These are phyloP conservation scores for Brachionus rubens DNA, from an alignment of 1,140 invertebrate genomes.

Conservation along the genomic window DNA sequence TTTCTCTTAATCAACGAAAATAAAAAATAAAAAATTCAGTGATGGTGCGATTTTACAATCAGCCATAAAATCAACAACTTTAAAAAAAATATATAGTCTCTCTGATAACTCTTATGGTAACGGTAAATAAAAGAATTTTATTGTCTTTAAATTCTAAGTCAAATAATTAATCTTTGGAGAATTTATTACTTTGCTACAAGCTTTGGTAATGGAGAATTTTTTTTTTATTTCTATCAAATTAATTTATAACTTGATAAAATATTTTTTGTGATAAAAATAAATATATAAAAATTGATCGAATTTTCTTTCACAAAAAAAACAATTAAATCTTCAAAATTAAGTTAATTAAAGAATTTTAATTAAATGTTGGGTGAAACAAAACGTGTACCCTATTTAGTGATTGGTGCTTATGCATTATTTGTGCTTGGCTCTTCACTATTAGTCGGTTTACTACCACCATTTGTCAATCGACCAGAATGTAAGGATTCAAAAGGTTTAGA, in stretches of 20 bases:
- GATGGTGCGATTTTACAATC: too few relatives aligned
- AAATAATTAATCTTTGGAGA: neutral
- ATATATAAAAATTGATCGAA: neutral
- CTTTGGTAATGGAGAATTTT: too few relatives aligned
- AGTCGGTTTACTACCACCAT: constrained; percentile 30
- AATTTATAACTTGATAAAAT: too few relatives aligned
- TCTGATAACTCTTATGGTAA: too few relatives aligned
- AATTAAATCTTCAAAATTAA: neutral
- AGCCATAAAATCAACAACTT: too few relatives aligned
- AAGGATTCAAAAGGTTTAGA: too few relatives aligned
- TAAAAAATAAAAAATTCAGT: too few relatives aligned
- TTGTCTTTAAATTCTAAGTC: neutral
- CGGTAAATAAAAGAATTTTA: neutral
- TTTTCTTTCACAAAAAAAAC: neutral
- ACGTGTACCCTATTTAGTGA: constrained; percentile 14
- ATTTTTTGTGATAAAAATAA: too few relatives aligned
- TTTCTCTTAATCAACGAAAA: too few relatives aligned
- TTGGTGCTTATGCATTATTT: neutral
- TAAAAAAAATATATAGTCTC: too few relatives aligned
- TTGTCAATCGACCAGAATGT: constrained; percentile 29
- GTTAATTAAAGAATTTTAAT: neutral
- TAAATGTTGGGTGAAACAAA: constrained; percentile 10
- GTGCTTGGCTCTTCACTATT: constrained; percentile 1
- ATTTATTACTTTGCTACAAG: too few relatives aligned
- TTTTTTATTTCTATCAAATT: too few relatives aligned